phyloP scores from a whole-genome alignment of 1,140 invertebrate genomes.

The Macrotrachela quadricornifera region DNA sequence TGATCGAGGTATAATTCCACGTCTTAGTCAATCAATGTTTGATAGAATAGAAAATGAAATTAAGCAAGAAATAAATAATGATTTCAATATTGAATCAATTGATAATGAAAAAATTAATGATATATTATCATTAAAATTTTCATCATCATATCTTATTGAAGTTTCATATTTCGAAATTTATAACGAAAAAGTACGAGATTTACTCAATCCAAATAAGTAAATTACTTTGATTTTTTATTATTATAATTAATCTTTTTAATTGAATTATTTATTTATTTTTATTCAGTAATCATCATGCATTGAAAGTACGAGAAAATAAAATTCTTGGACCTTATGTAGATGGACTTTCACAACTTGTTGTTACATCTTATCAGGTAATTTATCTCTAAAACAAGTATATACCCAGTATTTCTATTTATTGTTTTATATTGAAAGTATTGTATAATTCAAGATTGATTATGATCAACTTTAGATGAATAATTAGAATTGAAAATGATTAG shows the following conservation, averaged over 20 bases:
- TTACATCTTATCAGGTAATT: slow-evolving; percentile 59
- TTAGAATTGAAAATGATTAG: no score
- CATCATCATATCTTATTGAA: slow-evolving; percentile 28
- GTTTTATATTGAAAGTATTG: neutral
- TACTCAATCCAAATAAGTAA: slow-evolving; percentile 29
- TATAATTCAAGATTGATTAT: neutral
- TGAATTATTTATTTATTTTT: slow-evolving; percentile 4
- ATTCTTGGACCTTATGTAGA: slow-evolving; percentile 89
- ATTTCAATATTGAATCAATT: slow-evolving; percentile 34
- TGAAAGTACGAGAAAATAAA: slow-evolving; percentile 89
- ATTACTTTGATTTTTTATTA: slow-evolving; percentile 10
- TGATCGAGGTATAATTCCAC: slow-evolving; percentile 67
- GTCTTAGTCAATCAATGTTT: slow-evolving; percentile 80
- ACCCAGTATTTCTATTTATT: neutral
- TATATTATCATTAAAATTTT: slow-evolving; percentile 13
- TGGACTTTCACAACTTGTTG: slow-evolving; percentile 77
- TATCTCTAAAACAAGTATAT: neutral
- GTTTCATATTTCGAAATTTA: slow-evolving; percentile 36
- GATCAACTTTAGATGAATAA: no score
- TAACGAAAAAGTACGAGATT: slow-evolving; percentile 39
- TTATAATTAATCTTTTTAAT: neutral
- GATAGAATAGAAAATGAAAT: slow-evolving; percentile 42
- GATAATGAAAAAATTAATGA: slow-evolving; percentile 35
- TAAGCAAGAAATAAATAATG: slow-evolving; percentile 35
- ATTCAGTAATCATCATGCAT: slow-evolving; percentile 41